Evolutionary conservation across 1,140 invertebrate genomes (phyloP).

Genomic region (Drosophila lowei): DNA sequence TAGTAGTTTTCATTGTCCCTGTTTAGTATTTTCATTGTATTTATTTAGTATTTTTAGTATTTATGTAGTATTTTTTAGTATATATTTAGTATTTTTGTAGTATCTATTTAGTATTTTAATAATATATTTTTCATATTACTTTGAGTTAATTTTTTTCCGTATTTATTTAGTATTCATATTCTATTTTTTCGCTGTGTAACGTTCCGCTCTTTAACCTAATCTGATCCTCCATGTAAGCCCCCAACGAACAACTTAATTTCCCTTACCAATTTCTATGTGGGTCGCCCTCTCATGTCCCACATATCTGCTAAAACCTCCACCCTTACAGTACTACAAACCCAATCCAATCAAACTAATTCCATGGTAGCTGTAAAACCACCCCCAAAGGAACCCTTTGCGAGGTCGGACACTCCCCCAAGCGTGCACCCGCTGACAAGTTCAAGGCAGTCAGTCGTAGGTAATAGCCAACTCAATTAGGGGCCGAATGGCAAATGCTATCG

Average conservation of each 20-base stretch:
- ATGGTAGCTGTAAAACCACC: conserved; percentile 22
- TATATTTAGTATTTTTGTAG: too few species aligned
- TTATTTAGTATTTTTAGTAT: too few species aligned
- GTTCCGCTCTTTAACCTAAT: not conserved
- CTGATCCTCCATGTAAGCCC: not conserved
- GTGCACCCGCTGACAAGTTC: conserved; percentile 51
- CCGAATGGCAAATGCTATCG: conserved; percentile 39
- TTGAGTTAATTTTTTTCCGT: too few species aligned
- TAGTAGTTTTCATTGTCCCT: too few species aligned
- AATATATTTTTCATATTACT: too few species aligned
- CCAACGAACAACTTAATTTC: conserved; percentile 9
- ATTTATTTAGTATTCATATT: too few species aligned
- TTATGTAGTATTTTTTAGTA: too few species aligned
- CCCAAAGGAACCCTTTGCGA: conserved; percentile 9
- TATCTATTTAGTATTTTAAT: too few species aligned
- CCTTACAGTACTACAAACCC: not conserved
- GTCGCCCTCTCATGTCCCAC: conserved; percentile 16
- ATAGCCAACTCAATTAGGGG: conserved; percentile 43
- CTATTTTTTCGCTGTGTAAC: too few species aligned
- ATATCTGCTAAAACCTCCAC: conserved; percentile 4
- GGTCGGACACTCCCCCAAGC: conserved; percentile 14
- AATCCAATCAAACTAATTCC: conserved; percentile 28
- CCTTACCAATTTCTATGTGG: conserved; percentile 13
- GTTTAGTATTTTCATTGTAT: too few species aligned
- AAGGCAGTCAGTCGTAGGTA: conserved; percentile 45